Base-by-base conservation (phyloP, 2,888 invertebrate species). In the Megalurothrips usitatus region DNA sequence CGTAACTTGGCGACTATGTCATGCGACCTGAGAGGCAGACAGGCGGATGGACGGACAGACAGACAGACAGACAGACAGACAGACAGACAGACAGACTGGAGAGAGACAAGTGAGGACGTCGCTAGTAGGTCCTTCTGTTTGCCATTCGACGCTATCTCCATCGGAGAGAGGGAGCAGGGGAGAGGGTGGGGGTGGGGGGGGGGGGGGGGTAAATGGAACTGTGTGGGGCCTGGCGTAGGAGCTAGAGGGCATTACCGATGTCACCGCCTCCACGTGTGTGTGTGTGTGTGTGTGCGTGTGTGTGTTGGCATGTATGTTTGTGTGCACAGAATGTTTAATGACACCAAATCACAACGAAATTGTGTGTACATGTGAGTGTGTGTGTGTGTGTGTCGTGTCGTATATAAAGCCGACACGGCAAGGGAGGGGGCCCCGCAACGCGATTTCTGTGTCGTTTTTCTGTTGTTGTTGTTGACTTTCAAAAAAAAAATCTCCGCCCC, bases 121-220 rank as follows among this genome's bases (percentile, higher is more conserved):
- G 23, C 68, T 75, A 12, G 23, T 75, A 12, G 26, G 68, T 26
- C 26, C 68, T 75, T 75, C 68, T 75, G 68, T 75, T 75, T 75
- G 68, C 68, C 68, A 75, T 75, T 75, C 26, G 68, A 75, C 68
- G 68, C 68, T 75, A 75, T 75, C 68, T 75, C 68, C 68, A 75
- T 75, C 68, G 68, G 23, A 26, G 23, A 75, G 68, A 26, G 68
- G 26, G 26, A 8, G 68, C 23, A 9, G 23, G 2, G 26, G n/a
- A 23, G 68, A 0, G 14, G 58, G 58, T 12, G 58, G 1, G 0
- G 68, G 68, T n/a, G 68, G 23, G 23, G 8, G 68, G 68, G 26
- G 68, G 26, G 11, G 68, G 68, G 68, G 26, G 68, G 68, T 12
- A 26, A 75, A 8, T 23, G 68, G 26, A 9, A 14, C 17, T 0